Base-by-base conservation (phyloP, 2,113 vertebrate genomes). In the Addax nasomaculatus region DNA sequence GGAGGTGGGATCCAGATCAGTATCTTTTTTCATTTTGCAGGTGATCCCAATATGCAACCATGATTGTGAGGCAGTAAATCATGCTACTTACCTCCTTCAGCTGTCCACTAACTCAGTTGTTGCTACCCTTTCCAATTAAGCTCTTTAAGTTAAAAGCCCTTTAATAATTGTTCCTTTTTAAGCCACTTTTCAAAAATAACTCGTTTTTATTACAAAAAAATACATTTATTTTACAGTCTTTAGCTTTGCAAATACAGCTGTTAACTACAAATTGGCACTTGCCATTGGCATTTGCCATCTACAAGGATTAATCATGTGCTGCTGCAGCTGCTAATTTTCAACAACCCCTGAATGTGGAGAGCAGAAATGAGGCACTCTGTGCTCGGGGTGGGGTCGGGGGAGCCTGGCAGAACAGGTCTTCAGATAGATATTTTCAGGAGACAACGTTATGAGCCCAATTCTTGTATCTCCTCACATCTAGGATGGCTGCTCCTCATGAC, bases 131-230 rank as follows among this genome's bases (percentile, higher is more conserved):
- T 53, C 81, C 39, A 55, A 33, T 76, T 49, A 80, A 73, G 27
- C 67, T 85, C 36, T 92, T 70, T 90, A 15, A 85, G 29, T 87
- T 80, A 60, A 93, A 90, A 93, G 10, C 30, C 58, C 39, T 96
- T 70, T 30, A 78, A 10, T 79, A 51, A 53, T 95, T 30, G 85
- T 51, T 53, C 87, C 23, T 93, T 5, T 70, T 23, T 29, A 53
- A 89, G 58, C 6, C 27, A 62, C 58, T 92, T 97, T 90, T 25
- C 51, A 90, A 90, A 97, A 97, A 25, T 47, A 73, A 19, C 60
- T 70, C 67, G 4, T 55, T 93, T 96, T 88, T 76, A 60, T 90
- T 93, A 60, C 3, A 30, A 96, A 93, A 93, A 53, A 21, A 13
- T 7, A 53, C 10, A 47, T 30, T 55, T 53, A 80, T 25, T 83